phyloP scores from a whole-genome alignment of 2,113 vertebrate genomes.

The Nerophis ophidion region DNA sequence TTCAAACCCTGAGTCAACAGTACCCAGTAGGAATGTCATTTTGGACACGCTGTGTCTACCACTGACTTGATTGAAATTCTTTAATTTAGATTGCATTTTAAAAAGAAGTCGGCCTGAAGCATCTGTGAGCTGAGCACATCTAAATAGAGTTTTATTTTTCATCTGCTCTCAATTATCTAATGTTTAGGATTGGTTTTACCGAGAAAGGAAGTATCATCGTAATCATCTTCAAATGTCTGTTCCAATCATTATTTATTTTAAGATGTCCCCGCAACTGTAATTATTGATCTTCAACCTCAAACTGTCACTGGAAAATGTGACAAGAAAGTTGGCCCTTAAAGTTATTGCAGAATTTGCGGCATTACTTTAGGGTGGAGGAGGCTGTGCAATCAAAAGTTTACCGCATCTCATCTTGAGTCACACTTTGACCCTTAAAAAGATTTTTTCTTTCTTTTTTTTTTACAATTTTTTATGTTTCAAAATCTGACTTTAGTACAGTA shows the following conservation, averaged over 20 bases:
- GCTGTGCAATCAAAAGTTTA: background rate
- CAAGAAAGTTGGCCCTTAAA: constrained; percentile 30
- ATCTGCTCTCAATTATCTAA: constrained; percentile 15
- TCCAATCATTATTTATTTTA: constrained; percentile 16
- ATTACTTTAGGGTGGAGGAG: background rate
- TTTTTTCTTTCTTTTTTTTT: no score
- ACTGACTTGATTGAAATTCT: constrained; percentile 13
- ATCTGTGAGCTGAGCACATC: constrained; percentile 10
- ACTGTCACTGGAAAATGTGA: constrained; percentile 46
- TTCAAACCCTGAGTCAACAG: no score
- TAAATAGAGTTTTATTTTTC: constrained; percentile 25
- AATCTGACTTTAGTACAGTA: no score
- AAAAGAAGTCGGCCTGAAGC: background rate
- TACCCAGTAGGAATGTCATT: no score
- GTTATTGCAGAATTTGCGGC: constrained; percentile 2
- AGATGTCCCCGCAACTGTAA: constrained; percentile 25
- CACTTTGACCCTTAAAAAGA: background rate
- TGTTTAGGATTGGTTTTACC: constrained; percentile 26
- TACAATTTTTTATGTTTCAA: no score
- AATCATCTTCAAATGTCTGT: constrained; percentile 17
- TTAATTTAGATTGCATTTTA: constrained; percentile 6
- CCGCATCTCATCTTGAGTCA: background rate
- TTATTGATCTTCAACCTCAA: constrained; percentile 37
- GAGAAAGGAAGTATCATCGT: constrained; percentile 18
- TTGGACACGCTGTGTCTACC: no score